Evolutionary conservation across 2,113 vertebrate genomes (phyloP).

Genomic region (Protobothrops mucrosquamatus): DNA sequence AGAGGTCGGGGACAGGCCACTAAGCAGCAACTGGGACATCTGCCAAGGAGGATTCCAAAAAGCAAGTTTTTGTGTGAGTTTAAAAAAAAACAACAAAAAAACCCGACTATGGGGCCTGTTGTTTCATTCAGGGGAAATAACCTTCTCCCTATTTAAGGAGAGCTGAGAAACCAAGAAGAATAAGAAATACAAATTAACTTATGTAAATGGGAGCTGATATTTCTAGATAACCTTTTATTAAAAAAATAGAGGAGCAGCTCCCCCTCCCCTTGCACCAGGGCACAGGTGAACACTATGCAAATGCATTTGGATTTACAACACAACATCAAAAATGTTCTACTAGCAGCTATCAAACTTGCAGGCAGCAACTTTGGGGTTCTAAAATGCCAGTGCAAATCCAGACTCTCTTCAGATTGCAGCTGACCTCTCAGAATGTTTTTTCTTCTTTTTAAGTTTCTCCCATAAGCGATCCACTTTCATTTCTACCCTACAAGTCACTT

Average conservation of each 20-base stretch:
- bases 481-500: background rate
- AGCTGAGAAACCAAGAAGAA: background rate
- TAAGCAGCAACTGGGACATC: background rate
- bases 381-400: background rate
- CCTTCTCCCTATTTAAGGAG: constrained; percentile 8
- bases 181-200: background rate
- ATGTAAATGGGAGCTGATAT: too few species aligned
- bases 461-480: background rate
- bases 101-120: background rate
- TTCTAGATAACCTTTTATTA: background rate
- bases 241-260: background rate
- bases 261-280: background rate
- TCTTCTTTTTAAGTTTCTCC: background rate
- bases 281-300: background rate
- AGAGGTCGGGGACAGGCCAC: background rate
- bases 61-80: background rate
- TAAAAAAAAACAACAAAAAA: too few species aligned
- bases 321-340: background rate
- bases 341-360: background rate
- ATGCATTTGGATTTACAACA: background rate
- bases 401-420: background rate
- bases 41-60: background rate
- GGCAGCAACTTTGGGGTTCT: background rate
- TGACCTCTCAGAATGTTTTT: background rate
- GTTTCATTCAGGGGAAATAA: background rate